These are phyloP conservation scores for Alaudala cheleensis DNA, from an alignment of 2,113 vertebrate species.

Conservation along the genomic window DNA sequence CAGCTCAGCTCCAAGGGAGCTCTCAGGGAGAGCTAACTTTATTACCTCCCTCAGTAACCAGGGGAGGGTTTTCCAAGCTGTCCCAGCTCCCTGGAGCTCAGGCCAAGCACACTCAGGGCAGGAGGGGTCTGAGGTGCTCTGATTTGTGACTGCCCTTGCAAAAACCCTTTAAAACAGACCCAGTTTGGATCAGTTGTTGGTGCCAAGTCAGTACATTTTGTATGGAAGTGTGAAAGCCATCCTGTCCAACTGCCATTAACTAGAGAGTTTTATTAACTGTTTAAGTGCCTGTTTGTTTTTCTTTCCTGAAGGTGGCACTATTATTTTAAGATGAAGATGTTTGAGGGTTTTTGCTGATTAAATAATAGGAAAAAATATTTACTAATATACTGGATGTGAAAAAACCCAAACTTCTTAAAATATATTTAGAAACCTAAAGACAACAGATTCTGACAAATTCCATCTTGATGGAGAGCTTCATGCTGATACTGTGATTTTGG, in stretches of 20 bases:
- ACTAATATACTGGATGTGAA: background rate
- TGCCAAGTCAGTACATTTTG: background rate
- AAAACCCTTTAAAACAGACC: background rate
- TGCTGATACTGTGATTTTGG: background rate
- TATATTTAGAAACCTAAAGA: background rate
- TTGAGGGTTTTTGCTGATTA: background rate
- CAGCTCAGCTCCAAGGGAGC: no score
- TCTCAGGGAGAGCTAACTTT: background rate
- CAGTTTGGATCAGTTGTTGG: background rate
- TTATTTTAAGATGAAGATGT: background rate
- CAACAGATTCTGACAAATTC: background rate
- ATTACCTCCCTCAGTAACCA: background rate
- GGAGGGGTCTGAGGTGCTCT: background rate
- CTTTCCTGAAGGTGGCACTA: conserved; percentile 62
- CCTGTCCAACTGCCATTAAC: background rate
- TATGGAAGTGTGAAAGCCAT: background rate
- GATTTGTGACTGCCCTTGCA: background rate
- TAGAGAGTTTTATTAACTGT: background rate
- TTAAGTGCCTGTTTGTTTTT: background rate
- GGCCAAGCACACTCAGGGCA: background rate
- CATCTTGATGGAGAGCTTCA: background rate
- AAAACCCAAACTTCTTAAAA: background rate
- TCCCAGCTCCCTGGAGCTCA: background rate
- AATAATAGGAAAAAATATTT: background rate
- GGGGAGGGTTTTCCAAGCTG: background rate